Conservation (phyloP, 2,888 invertebrate species). For the Scaptomyza reducta region DNA sequence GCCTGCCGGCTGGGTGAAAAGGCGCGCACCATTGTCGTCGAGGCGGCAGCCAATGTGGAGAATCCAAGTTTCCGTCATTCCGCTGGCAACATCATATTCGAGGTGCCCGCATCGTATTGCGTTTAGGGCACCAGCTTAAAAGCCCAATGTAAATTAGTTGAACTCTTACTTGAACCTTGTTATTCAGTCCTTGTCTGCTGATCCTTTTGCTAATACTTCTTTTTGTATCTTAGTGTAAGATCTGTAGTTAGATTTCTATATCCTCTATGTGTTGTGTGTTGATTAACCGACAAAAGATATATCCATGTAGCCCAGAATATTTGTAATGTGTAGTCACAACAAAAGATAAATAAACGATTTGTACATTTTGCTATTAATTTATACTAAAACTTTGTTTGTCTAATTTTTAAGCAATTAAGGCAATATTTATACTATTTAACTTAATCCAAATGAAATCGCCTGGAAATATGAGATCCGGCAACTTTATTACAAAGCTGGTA, state of each 20-base stretch:
- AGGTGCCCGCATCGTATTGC: conserved; percentile 84
- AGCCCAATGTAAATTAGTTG: conserved; percentile 58
- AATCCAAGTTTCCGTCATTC: conserved; percentile 82
- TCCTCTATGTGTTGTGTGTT: conserved; percentile 29
- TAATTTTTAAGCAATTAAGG: conserved; percentile 23
- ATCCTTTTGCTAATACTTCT: conserved; percentile 26
- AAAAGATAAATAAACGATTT: conserved; percentile 21
- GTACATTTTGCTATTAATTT: conserved; percentile 54
- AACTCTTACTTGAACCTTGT: conserved; percentile 3
- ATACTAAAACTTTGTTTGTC: conserved; percentile 27
- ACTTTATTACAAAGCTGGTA: conserved; percentile 28
- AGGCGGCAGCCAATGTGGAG: conserved; percentile 82
- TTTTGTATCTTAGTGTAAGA: conserved; percentile 9
- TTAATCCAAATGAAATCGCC: conserved; percentile 7
- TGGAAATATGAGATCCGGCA: conserved; percentile 1
- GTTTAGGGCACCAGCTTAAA: conserved; percentile 55
- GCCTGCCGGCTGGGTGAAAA: conserved; percentile 94
- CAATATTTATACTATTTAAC: conserved; percentile 27
- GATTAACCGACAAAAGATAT: conserved; percentile 10
- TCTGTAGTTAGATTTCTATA: conserved; percentile 11
- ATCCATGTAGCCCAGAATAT: conserved; percentile 13
- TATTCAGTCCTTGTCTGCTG: conserved; percentile 23
- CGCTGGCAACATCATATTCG: conserved; percentile 82
- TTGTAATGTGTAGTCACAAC: conserved; percentile 17
- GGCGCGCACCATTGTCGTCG: conserved; percentile 84